Base-by-base conservation (phyloP, 2,888 invertebrate genomes). In the Eristalinus sepulchralis region DNA sequence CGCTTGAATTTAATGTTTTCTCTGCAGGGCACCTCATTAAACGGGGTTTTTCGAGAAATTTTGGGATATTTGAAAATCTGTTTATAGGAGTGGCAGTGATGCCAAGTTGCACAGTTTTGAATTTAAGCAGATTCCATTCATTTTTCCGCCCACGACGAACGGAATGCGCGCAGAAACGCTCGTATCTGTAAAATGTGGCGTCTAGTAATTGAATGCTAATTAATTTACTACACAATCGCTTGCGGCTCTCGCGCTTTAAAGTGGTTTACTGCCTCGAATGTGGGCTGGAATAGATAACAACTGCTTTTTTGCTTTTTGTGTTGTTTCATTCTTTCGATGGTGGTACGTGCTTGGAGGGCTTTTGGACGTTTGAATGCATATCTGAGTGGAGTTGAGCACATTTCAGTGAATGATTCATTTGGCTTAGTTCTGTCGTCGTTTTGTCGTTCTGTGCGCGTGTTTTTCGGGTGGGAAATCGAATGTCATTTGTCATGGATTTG, bases 191-290 rank as follows among this genome's bases (percentile, higher is more conserved):
- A 62, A 17, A 57, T 17, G 57, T 33, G 62, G 62, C 66, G 20
- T 36, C 24, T 36, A 67, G 62, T 82, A 85, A 85, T 85, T 81
- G 79, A 85, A 78, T 78, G 81, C 77, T 85, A 85, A 85, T 85
- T 85, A 85, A 68, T 85, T 85, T 78, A 73, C 82, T 81, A 66
- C 59, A 70, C 62, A 47, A 57, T 76, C 66, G 57, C 6, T n/a
- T 60, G 59, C 8, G 17, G 73, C 22, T 70, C 34, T 63, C 70
- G 68, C 64, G 59, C 59, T 66, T 68, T 63, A 34, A 80, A 80
- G 67, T 76, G 76, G 62, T 70, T 66, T 34, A 31, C 70, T 24
- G 70, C 27, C 24, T 70, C n/a, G 27, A 20, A 22, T n/a, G 39
- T 24, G 59, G 10, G 47, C 17, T 47, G 47, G 47, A 47, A 47